phyloP scores from a whole-genome alignment of 2,113 vertebrate species.

The Maccullochella peelii region DNA sequence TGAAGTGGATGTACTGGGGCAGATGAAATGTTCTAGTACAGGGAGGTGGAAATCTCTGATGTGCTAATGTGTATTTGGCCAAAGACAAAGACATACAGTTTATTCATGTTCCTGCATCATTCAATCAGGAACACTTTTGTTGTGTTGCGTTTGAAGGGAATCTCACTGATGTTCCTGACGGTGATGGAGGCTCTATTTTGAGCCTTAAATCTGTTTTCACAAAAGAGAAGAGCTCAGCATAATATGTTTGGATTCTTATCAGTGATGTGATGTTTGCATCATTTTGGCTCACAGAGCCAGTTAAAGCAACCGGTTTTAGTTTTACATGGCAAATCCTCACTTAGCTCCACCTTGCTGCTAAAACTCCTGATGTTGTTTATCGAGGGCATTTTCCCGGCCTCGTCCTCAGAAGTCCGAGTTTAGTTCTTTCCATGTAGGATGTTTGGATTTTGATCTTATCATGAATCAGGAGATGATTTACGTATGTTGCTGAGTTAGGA shows the following conservation, averaged over 20 bases:
- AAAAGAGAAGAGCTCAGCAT: conserved; percentile 29
- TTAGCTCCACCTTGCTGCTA: background rate
- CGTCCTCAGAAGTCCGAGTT: conserved; percentile 31
- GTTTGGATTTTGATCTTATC: conserved; percentile 8
- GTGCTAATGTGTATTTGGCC: conserved; percentile 45
- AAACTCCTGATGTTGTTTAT: conserved; percentile 1
- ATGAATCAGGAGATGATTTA: conserved; percentile 24
- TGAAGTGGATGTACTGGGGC: conserved; percentile 51
- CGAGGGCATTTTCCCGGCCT: background rate
- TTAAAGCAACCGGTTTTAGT: background rate
- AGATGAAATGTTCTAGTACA: conserved; percentile 35
- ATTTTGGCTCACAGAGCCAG: background rate
- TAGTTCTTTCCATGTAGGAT: conserved; percentile 14
- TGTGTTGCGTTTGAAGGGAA: conserved; percentile 39
- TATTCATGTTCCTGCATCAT: conserved; percentile 32
- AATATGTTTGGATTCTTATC: conserved; percentile 7
- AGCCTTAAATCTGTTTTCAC: conserved; percentile 44
- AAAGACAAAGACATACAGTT: background rate
- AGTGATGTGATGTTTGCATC: conserved; percentile 18
- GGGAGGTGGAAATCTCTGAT: conserved; percentile 48
- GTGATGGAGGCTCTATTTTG: conserved; percentile 51
- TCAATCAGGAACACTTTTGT: conserved; percentile 16
- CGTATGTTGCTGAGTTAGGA: background rate
- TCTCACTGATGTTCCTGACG: conserved; percentile 32
- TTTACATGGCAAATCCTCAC: conserved; percentile 13